These are phyloP conservation scores for Ornithorhynchus anatinus DNA, from an alignment of 2,113 vertebrate genomes.

Conservation along the genomic window DNA sequence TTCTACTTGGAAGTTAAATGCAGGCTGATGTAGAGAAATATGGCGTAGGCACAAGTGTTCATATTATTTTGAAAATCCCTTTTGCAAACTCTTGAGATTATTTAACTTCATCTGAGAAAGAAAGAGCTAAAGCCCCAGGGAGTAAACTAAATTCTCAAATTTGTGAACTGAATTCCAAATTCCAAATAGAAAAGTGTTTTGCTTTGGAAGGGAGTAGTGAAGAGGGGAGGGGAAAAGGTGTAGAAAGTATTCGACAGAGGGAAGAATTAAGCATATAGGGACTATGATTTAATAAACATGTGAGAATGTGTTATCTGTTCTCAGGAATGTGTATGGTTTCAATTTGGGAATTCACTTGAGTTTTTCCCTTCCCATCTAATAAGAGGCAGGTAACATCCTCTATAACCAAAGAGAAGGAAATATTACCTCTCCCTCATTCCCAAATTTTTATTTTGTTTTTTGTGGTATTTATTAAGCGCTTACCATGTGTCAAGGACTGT, in stretches of 20 bases:
- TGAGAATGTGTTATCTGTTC: too few species aligned
- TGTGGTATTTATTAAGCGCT: too few species aligned
- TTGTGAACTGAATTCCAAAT: not conserved
- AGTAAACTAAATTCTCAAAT: not conserved
- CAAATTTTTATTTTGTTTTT: too few species aligned
- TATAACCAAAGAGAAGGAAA: too few species aligned
- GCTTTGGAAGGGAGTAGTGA: not conserved
- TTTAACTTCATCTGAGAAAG: not conserved
- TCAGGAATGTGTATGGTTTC: too few species aligned
- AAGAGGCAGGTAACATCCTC: too few species aligned
- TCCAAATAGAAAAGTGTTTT: not conserved
- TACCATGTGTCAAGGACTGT: too few species aligned
- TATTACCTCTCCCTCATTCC: too few species aligned
- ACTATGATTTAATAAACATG: not conserved
- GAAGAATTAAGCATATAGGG: not conserved
- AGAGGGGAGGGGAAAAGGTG: not conserved
- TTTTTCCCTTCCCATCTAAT: too few species aligned
- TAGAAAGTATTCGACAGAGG: not conserved
- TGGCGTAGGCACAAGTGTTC: not conserved
- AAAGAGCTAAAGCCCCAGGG: not conserved
- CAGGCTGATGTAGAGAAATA: not conserved
- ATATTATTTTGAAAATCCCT: conserved; percentile 11
- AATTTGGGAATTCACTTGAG: too few species aligned
- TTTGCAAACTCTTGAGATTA: not conserved
- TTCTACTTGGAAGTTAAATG: conserved; percentile 19